Percentiles rank a stretch among this genome's conserved stretches.
Evolutionary conservation across 2,113 vertebrate species (phyloP).

Genomic region (Syngnathoides biaculeatus): DNA sequence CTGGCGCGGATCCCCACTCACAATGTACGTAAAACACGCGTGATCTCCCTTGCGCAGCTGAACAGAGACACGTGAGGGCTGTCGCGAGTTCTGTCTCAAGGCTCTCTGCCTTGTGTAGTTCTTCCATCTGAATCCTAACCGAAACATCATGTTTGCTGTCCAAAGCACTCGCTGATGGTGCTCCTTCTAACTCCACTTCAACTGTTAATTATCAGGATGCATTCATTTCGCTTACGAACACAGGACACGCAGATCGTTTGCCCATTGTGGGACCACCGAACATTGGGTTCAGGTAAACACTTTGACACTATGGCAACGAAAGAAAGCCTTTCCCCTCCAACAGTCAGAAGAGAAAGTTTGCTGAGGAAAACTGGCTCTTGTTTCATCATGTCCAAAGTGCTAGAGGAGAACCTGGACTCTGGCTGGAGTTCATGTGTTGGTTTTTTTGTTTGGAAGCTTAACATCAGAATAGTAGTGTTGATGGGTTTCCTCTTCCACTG

Average conservation of each 20-base stretch:
- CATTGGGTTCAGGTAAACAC: constrained; percentile 76
- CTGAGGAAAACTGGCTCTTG: constrained; percentile 83
- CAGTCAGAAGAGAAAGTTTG: constrained; percentile 65
- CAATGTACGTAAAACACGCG: constrained; percentile 74
- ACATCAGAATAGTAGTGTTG: constrained; percentile 72
- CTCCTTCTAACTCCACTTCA: constrained; percentile 75
- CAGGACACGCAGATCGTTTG: constrained; percentile 67
- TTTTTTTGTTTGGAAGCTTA: constrained; percentile 67
- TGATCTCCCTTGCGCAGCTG: constrained; percentile 66
- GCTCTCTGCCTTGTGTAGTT: constrained; percentile 24
- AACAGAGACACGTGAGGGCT: constrained; percentile 74
- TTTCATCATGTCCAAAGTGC: constrained; percentile 66
- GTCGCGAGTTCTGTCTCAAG: constrained; percentile 19
- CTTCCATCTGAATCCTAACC: constrained; percentile 73
- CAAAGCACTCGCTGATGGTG: constrained; percentile 74
- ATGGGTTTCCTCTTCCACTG: constrained; percentile 76
- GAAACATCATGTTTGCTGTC: constrained; percentile 73
- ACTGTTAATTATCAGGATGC: constrained; percentile 79
- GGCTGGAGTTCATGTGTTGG: constrained; percentile 86
- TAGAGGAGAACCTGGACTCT: constrained; percentile 76
- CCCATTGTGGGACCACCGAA: constrained; percentile 83
- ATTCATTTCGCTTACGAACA: constrained; percentile 74
- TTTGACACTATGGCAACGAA: constrained; percentile 80
- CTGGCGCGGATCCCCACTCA: constrained; percentile 76
- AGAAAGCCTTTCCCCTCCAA: constrained; percentile 77